Base-by-base conservation (phyloP, 2,888 invertebrate species). In the Gibbula magus region DNA sequence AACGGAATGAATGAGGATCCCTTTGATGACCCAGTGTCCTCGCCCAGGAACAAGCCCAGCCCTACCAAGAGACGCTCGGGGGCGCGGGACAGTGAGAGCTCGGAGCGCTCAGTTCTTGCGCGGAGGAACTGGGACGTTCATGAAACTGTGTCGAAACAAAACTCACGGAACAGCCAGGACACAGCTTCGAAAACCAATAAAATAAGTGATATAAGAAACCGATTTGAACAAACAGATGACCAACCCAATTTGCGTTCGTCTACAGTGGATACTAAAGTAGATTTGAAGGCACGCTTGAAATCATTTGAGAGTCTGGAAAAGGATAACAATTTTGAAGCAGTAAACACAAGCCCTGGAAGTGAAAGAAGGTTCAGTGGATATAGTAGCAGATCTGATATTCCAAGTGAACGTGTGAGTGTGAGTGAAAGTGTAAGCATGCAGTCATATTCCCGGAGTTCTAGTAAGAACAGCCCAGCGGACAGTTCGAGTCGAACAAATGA, bases 171-270 rank as follows among this genome's bases (percentile, higher is more conserved):
- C 32, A 81, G 56, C 52, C 73, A 75, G 18, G 53, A 54, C 18
- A 35, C n/a, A 8, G 25, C 56, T 22, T 52, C 76, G 16, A 70
- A 67, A 53, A 61, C 70, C 45, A 75, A 54, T 56, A 88, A 85
- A 81, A 83, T 88, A 61, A 84, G 83, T 75, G 82, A 82, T 78
- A 81, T 88, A 32, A 56, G 83, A 67, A 83, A 85, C 52, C 84
- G 81, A 66, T 88, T 86, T 77, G 85, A 86, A 75, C 82, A 85
- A 20, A 79, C 79, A 8, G 82, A 84, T 18, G 78, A 82, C 13
- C 78, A 82, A 56, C 39, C 77, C 16, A 75, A 56, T 13, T 7
- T 51, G 25, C 77, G 78, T 16, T 81, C 82, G 16, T 35, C 78
- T 20, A 51, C 61, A 25, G 66, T 80, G 20, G 77, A 78, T 29